Evolutionary conservation across 2,797 vertebrate genomes (phyloP).

Genomic region (Atherinosoma microstoma): DNA sequence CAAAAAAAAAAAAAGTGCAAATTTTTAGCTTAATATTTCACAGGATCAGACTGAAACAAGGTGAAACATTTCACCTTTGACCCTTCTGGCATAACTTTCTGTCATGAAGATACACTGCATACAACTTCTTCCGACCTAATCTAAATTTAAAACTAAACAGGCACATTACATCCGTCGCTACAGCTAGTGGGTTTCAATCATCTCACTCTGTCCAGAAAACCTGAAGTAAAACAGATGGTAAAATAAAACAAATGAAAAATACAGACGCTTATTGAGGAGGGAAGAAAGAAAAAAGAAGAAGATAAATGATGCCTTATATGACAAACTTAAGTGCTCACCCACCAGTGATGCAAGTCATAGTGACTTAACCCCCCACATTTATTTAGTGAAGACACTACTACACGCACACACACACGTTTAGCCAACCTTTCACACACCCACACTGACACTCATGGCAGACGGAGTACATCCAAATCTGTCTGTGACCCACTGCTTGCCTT

Average conservation of each 20-base stretch:
- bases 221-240: background rate
- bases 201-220: background rate
- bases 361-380: conserved; percentile 20
- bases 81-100: conserved; percentile 19
- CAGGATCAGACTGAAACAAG: conserved; percentile 39
- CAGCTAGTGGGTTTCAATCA: background rate
- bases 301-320: conserved; percentile 16
- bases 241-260: background rate
- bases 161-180: background rate
- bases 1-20: background rate
- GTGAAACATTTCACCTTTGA: conserved; percentile 53
- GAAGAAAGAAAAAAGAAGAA: background rate
- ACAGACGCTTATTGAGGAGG: background rate
- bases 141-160: conserved; percentile 7
- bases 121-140: background rate
- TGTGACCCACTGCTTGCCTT: conserved; percentile 62
- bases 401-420: conserved; percentile 23
- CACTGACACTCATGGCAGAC: conserved; percentile 50
- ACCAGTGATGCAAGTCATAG: background rate
- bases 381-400: conserved; percentile 33
- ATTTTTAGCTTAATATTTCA: conserved; percentile 15
- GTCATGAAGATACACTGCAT: conserved; percentile 15
- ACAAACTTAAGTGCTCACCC: conserved; percentile 10
- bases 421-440: conserved; percentile 32
- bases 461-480: conserved; percentile 69